Evolutionary conservation across 37 sponge, comb jelly and placozoan genomes (phyloP).

Genomic region (Chondrilla cf. caribensis): DNA sequence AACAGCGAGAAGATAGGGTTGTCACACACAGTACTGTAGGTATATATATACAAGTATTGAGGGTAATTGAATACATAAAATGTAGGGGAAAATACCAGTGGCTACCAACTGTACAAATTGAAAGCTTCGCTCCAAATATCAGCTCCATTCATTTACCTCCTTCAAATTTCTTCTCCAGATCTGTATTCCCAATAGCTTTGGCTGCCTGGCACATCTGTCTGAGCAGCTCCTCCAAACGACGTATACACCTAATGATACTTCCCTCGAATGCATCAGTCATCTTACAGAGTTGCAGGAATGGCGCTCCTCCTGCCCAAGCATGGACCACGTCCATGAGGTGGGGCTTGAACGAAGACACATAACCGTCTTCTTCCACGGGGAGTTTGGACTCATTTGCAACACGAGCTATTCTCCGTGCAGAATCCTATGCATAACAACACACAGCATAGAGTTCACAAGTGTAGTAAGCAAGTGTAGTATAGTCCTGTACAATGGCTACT

Average conservation of each 20-base stretch:
- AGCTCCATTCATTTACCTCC: no score
- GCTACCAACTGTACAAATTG: no score
- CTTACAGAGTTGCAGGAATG: conserved; percentile 93
- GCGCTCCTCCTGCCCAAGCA: conserved; percentile 88
- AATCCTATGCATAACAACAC: conserved; percentile 46
- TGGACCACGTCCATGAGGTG: conserved; percentile 95
- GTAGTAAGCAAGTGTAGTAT: no score
- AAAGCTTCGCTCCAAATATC: no score
- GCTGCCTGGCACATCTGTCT: conserved; percentile 97
- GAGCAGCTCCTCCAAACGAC: conserved; percentile 92
- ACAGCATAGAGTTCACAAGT: no score
- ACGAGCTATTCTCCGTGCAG: conserved; percentile 89
- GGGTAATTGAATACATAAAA: no score
- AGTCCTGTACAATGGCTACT: no score
- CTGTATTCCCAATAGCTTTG: conserved; percentile 94
- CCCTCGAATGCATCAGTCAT: conserved; percentile 98
- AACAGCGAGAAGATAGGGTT: no score
- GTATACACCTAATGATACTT: conserved; percentile 94
- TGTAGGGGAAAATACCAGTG: no score
- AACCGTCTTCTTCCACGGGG: conserved; percentile 83
- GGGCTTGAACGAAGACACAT: conserved; percentile 93
- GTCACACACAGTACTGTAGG: no score
- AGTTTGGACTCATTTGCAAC: conserved; percentile 90
- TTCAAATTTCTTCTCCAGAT: conserved; percentile 92
- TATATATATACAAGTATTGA: no score